Conservation (phyloP, 2,888 invertebrate species). For the Ethmia dodecea region DNA sequence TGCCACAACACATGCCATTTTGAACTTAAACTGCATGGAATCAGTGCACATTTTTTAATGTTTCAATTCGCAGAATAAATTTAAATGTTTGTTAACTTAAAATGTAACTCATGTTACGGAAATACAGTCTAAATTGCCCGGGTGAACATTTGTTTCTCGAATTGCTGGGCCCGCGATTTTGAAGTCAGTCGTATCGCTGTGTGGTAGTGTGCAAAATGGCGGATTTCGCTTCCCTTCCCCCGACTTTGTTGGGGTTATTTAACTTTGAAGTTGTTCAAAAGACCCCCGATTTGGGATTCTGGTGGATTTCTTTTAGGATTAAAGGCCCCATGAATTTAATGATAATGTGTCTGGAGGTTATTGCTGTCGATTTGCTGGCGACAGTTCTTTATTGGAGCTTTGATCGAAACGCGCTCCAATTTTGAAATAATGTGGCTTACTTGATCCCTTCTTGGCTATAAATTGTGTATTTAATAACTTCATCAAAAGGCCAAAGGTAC, state of each 20-base stretch:
- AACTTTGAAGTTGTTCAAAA: constrained; percentile 76
- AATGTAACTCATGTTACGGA: constrained; percentile 77
- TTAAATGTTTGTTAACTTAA: constrained; percentile 77
- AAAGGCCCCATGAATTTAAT: constrained; percentile 74
- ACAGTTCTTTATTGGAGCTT: constrained; percentile 46
- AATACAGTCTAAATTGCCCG: constrained; percentile 76
- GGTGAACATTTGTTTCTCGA: constrained; percentile 66
- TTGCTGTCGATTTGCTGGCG: constrained; percentile 46
- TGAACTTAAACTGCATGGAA: constrained; percentile 15
- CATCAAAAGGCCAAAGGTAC: no score
- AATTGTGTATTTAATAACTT: no score
- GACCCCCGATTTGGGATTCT: constrained; percentile 71
- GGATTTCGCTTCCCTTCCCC: constrained; percentile 23
- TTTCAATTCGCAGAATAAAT: constrained; percentile 61
- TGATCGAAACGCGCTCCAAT: no score
- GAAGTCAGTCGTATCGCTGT: constrained; percentile 37
- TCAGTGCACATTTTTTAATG: no score
- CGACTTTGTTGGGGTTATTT: constrained; percentile 58
- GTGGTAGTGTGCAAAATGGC: constrained; percentile 31
- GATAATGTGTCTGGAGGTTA: constrained; percentile 47
- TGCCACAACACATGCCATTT: constrained; percentile 16
- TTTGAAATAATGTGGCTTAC: no score
- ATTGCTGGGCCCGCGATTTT: constrained; percentile 27
- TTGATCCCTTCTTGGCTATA: no score
- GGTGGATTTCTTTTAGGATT: constrained; percentile 76